Evolutionary conservation across 2,113 vertebrate genomes (phyloP).

Genomic region (Ceyx margarethae): DNA sequence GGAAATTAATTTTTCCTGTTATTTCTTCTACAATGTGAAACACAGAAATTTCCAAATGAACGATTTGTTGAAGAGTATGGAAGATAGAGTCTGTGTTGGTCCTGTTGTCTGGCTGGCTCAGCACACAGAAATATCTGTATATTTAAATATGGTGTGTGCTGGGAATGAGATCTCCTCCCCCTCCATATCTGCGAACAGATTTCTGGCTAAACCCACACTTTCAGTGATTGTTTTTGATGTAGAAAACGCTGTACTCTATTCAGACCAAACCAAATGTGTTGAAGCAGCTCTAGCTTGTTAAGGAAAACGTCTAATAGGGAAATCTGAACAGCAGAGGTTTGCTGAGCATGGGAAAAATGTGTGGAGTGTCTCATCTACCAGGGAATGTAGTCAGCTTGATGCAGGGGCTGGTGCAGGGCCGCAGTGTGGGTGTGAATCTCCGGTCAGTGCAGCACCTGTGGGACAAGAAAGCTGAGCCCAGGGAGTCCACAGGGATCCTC

Average conservation of each 20-base stretch:
- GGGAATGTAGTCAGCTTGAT: rapidly evolving
- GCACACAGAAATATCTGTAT: not conserved
- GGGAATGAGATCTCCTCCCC: not conserved
- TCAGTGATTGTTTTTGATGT: not conserved
- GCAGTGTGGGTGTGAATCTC: no score
- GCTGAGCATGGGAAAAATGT: not conserved
- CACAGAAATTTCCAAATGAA: not conserved
- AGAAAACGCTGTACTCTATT: not conserved
- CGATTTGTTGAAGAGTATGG: not conserved
- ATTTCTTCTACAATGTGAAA: not conserved
- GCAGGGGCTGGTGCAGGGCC: rapidly evolving
- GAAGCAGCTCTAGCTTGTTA: not conserved
- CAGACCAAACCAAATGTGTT: not conserved
- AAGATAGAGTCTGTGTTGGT: not conserved
- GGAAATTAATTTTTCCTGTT: not conserved
- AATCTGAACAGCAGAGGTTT: not conserved
- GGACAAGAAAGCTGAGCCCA: no score
- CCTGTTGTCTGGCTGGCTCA: not conserved
- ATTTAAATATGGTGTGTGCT: not conserved
- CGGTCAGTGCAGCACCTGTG: no score
- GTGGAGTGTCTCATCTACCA: not conserved
- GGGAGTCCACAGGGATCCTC: not conserved
- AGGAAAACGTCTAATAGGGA: not conserved
- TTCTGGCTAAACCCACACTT: not conserved
- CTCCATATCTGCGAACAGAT: no score